Conservation (phyloP, 2,888 invertebrate genomes). For the Hypercompe scribonia region DNA sequence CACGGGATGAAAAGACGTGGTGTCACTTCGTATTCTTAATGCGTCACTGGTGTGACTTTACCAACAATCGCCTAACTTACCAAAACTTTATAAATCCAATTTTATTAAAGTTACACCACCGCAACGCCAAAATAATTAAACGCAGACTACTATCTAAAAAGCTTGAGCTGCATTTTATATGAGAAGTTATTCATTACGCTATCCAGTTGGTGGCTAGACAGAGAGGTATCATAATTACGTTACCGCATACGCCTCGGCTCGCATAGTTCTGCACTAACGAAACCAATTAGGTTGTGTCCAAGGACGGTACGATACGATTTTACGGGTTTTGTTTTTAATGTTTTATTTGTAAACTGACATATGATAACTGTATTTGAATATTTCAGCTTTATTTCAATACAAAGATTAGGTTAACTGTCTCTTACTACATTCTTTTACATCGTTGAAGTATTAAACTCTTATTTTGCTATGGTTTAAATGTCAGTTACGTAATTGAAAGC, state of each 20-base stretch:
- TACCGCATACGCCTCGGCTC: slow-evolving; percentile 54
- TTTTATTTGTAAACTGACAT: background rate
- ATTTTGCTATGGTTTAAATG: too few relatives aligned
- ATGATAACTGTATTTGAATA: background rate
- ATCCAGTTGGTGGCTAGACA: slow-evolving; percentile 42
- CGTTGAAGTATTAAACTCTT: too few relatives aligned
- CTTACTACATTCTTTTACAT: too few relatives aligned
- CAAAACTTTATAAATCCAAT: background rate
- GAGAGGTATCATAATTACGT: slow-evolving; percentile 67
- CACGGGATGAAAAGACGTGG: too few relatives aligned
- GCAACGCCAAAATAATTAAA: slow-evolving; percentile 41
- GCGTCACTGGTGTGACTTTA: too few relatives aligned
- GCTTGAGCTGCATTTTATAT: slow-evolving; percentile 57
- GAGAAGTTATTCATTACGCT: slow-evolving; percentile 59
- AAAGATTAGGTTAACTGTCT: background rate
- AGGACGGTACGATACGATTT: slow-evolving; percentile 51
- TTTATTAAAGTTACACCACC: slow-evolving; percentile 2
- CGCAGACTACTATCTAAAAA: slow-evolving; percentile 22
- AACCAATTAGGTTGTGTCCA: slow-evolving; percentile 73
- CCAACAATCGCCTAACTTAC: background rate
- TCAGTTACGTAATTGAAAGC: too few relatives aligned
- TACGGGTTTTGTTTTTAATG: background rate
- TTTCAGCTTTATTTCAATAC: background rate
- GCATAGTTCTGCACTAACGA: slow-evolving; percentile 72
- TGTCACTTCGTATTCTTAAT: too few relatives aligned